Evolutionary conservation across 2,797 vertebrate genomes (phyloP), one percentile per base, ranked within the genome.

Genomic region (Lacerta bilineata): DNA sequence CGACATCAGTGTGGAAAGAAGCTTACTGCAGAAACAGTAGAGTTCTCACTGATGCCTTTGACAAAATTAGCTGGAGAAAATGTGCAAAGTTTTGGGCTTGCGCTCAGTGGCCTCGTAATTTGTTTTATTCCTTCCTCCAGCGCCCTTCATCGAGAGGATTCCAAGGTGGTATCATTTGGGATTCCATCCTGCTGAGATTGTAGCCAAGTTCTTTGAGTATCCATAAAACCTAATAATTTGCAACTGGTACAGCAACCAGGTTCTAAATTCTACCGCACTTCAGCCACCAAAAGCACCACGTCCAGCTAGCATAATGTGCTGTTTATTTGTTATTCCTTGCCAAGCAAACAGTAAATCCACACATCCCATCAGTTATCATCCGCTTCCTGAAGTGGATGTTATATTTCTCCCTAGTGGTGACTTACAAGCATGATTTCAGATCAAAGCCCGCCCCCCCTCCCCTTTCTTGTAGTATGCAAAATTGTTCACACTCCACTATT

Each of bases 341-440:
- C 77, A 80, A 90, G 1, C 6, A 89, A 92, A 88, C 20, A 83
- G 7, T 23, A 88, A 90, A 72, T 82, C 83, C 10, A 85, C 59
- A 18, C 13, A 80, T 79, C 85, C 84, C 69, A 85, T 80, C 50
- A 50, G 3, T 2, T 91, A 6, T 84, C n/a, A 29, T 46, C 80
- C 1, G 2, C 15, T 89, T 91, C 90, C 25, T 89, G 4, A 29
- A 72, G 85, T 84, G 29, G 29, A 1, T 81, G 23, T 71, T 87
- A 15, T 76, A 1, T 83, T 91, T 90, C n/a, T 80, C 0, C 0
- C 1, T 91, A n/a, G 27, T 84, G 23, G 8, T 68, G 80, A 71
- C 11, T 1, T 1, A 61, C 25, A 85, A 85, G 0, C 8, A 88
- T 50, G 50, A 20, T 61, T 61, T 20, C 59, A 20, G 59, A 61